Evolutionary conservation across 2,888 invertebrate genomes (phyloP).

Genomic region (Tenthredo scrophulariae): DNA sequence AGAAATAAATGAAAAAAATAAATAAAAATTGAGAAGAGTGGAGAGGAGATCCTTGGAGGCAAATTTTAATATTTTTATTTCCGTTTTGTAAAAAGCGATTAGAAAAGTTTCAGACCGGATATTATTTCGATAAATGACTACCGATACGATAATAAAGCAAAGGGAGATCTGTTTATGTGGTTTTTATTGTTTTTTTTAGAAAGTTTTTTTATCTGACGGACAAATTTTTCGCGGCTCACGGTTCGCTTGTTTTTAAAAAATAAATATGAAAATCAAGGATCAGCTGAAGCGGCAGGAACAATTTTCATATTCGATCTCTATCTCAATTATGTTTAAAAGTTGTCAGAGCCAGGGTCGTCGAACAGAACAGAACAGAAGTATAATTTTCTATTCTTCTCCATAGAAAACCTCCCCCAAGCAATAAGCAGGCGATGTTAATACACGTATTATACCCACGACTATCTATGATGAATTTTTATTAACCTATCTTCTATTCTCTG

Average conservation of each 20-base stretch:
- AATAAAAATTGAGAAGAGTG: neutral
- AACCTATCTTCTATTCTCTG: neutral
- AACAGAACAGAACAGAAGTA: neutral
- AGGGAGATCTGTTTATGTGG: neutral
- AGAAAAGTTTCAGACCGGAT: neutral
- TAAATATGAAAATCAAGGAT: neutral
- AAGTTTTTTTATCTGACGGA: neutral
- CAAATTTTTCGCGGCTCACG: neutral
- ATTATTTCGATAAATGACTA: neutral
- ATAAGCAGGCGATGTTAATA: neutral
- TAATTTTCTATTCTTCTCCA: neutral
- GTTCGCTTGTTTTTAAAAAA: neutral
- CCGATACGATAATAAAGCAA: constrained; percentile 4
- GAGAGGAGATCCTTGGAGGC: neutral
- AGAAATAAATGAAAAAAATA: no score
- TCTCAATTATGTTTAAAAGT: neutral
- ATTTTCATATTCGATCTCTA: constrained; percentile 18
- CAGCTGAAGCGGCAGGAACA: neutral
- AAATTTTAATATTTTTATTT: neutral
- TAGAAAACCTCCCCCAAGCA: neutral
- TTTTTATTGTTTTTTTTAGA: neutral
- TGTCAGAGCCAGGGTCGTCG: neutral
- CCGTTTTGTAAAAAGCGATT: neutral
- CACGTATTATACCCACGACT: neutral
- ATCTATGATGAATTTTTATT: neutral